Conservation (phyloP, 2,888 invertebrate genomes). For the Drosophila buzzatii region DNA sequence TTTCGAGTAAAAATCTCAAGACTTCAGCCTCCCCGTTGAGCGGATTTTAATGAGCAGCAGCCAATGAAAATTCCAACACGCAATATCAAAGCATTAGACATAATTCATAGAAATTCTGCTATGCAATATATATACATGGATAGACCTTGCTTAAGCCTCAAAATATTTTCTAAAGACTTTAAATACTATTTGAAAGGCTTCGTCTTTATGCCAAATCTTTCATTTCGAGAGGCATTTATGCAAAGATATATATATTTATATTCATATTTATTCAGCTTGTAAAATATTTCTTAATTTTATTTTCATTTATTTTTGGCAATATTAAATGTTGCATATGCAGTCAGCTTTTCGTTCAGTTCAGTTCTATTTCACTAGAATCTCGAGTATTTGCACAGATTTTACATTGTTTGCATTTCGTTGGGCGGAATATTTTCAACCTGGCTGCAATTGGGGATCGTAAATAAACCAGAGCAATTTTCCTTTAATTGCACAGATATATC, state of each 20-base stretch:
- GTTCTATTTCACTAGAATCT: background rate
- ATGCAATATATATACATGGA: background rate
- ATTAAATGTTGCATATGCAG: constrained; percentile 1
- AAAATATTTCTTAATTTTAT: no score
- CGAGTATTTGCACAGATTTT: constrained; percentile 30
- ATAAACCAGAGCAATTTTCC: constrained; percentile 41
- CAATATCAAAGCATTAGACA: background rate
- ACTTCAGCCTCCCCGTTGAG: background rate
- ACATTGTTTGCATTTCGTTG: constrained; percentile 10
- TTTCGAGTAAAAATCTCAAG: constrained; percentile 1
- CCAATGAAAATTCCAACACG: constrained; percentile 27
- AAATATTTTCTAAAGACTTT: background rate
- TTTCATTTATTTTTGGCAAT: background rate
- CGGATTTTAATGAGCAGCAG: constrained; percentile 41
- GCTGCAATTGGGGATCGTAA: constrained; percentile 35
- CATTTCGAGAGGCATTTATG: background rate
- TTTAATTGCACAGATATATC: constrained; percentile 61
- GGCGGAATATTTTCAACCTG: constrained; percentile 20
- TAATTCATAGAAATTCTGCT: background rate
- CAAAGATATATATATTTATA: background rate
- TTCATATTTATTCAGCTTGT: background rate
- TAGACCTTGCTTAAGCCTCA: background rate
- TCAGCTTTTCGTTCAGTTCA: background rate
- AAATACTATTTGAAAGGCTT: background rate
- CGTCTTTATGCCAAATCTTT: background rate